A percentile compares a stretch with the other conserved stretches of the same genome.
Evolutionary conservation across 2,888 invertebrate genomes (phyloP).

Genomic region (Dermolepida albohirtum): DNA sequence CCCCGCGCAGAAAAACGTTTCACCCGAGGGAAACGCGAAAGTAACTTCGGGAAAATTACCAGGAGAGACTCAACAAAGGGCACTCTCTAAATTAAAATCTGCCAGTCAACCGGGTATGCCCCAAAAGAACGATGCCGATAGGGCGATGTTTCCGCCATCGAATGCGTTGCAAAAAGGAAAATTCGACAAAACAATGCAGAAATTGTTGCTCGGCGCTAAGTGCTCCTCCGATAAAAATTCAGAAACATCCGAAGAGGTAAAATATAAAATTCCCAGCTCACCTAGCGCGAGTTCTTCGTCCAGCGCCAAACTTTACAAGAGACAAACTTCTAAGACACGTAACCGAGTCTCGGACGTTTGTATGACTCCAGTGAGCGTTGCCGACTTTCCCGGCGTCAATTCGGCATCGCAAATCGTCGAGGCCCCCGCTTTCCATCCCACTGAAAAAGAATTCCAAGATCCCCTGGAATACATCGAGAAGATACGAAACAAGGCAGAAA

Average conservation of each 20-base stretch:
- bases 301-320: slow-evolving; percentile 62
- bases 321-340: slow-evolving; percentile 55
- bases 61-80: slow-evolving; percentile 63
- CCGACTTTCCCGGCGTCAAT: slow-evolving; percentile 46
- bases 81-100: too few relatives aligned
- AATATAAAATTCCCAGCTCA: slow-evolving; percentile 64
- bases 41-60: slow-evolving; percentile 65
- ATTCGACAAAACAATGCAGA: slow-evolving; percentile 59
- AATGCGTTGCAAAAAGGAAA: slow-evolving; percentile 70
- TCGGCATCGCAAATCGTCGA: slow-evolving; percentile 71
- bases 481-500: slow-evolving; percentile 79
- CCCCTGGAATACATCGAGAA: slow-evolving; percentile 87
- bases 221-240: slow-evolving; percentile 45
- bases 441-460: slow-evolving; percentile 87
- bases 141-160: slow-evolving; percentile 65
- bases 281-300: slow-evolving; percentile 64
- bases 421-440: slow-evolving; percentile 84
- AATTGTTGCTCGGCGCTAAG: slow-evolving; percentile 36
- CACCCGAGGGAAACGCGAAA: slow-evolving; percentile 18
- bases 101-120: too few relatives aligned
- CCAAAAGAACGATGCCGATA: slow-evolving; percentile 39
- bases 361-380: slow-evolving; percentile 56
- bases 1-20: background rate
- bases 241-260: slow-evolving; percentile 57
- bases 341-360: slow-evolving; percentile 53